Conservation (phyloP, 2,888 invertebrate species). For the Phasia obesa region DNA sequence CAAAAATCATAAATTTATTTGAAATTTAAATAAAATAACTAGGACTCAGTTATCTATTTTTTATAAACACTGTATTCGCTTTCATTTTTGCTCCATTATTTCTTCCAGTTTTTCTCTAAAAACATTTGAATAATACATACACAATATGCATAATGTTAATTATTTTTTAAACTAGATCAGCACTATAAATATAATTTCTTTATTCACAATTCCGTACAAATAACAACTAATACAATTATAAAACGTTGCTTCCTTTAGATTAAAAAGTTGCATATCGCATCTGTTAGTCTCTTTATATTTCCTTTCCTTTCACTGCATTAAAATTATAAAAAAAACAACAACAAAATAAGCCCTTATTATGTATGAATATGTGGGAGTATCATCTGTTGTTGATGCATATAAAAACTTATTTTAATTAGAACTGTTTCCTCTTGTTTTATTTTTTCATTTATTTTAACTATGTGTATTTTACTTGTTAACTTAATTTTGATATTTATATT, state of each 20-base stretch:
- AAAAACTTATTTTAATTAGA: conserved; percentile 60
- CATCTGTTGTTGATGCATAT: conserved; percentile 3
- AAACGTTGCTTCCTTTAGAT: conserved; percentile 43
- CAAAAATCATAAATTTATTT: too few species aligned
- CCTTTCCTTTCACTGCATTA: conserved; percentile 11
- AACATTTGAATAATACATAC: background rate
- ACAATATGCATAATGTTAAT: background rate
- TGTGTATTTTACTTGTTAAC: conserved; percentile 53
- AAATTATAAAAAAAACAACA: background rate
- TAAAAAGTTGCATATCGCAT: conserved; percentile 43
- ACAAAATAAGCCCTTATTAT: conserved; percentile 54
- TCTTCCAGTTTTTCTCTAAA: background rate
- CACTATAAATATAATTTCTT: conserved; percentile 12
- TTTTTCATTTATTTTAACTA: conserved; percentile 36
- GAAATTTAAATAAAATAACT: background rate
- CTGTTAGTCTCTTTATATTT: conserved; percentile 28
- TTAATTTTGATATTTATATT: conserved; percentile 18
- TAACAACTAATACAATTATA: conserved; percentile 61
- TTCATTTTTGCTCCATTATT: conserved; percentile 12
- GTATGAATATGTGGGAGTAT: conserved; percentile 34
- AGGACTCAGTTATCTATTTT: background rate
- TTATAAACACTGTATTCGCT: conserved; percentile 12
- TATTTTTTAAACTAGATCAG: conserved; percentile 52
- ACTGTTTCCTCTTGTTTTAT: conserved; percentile 36
- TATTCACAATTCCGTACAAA: background rate